phyloP scores from a whole-genome alignment of 2,888 invertebrate genomes.

The Dendrolimus houi region DNA sequence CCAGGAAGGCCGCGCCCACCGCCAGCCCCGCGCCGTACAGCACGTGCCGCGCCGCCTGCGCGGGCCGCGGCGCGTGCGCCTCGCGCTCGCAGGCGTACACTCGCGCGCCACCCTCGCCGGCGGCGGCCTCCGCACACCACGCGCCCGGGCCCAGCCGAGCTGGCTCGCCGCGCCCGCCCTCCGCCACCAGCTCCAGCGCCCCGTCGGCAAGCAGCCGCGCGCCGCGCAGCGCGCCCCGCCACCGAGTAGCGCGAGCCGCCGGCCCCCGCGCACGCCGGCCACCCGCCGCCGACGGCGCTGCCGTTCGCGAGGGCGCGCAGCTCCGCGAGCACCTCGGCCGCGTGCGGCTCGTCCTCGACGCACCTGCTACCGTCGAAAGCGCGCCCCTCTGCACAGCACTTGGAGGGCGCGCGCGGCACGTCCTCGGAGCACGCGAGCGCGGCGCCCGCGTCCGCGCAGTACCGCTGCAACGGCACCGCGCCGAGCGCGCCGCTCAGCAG shows the following conservation, averaged over 20 bases:
- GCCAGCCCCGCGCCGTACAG: slow-evolving; percentile 87
- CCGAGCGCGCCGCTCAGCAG: slow-evolving; percentile 59
- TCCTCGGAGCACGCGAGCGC: slow-evolving; percentile 78
- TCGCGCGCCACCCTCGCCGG: slow-evolving; percentile 34
- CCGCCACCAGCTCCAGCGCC: slow-evolving; percentile 48
- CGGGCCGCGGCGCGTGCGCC: slow-evolving; percentile 46
- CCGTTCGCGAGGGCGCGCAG: slow-evolving; percentile 40
- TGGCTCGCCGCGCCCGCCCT: slow-evolving; percentile 25
- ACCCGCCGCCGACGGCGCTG: slow-evolving; percentile 62
- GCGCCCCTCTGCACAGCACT: slow-evolving; percentile 83
- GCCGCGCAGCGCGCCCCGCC: slow-evolving; percentile 74
- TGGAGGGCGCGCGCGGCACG: slow-evolving; percentile 58
- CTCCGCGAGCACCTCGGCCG: slow-evolving; percentile 42
- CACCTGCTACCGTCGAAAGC: slow-evolving; percentile 75
- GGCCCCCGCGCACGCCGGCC: slow-evolving; percentile 68
- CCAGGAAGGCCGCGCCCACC: slow-evolving; percentile 87
- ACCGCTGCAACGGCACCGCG: slow-evolving; percentile 73
- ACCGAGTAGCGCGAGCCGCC: slow-evolving; percentile 71
- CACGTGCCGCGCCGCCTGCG: slow-evolving; percentile 79
- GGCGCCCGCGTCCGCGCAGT: slow-evolving; percentile 81
- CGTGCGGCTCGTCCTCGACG: slow-evolving; percentile 47
- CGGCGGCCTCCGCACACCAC: slow-evolving; percentile 74
- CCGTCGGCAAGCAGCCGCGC: slow-evolving; percentile 72
- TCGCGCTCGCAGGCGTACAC: slow-evolving; percentile 71
- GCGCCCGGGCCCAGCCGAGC: slow-evolving; percentile 55